A percentile compares a stretch with the other conserved stretches of the same genome.
phyloP scores from a whole-genome alignment of 2,113 vertebrate genomes.

The Vulpes lagopus region DNA sequence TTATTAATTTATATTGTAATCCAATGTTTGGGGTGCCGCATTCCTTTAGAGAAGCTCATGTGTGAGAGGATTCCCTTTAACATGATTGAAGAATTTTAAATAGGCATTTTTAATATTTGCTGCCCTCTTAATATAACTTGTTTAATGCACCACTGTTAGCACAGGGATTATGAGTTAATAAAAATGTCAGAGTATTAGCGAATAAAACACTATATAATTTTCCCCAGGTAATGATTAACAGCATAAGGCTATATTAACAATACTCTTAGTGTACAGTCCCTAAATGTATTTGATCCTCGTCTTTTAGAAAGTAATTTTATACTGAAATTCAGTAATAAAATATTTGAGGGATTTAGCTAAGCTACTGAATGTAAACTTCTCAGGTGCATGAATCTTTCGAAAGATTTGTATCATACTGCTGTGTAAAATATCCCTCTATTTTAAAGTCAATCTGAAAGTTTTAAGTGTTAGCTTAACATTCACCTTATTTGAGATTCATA shows the following conservation, averaged over 20 bases:
- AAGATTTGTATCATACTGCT: conserved; percentile 19
- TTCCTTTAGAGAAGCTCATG: conserved; percentile 49
- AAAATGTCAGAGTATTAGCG: conserved; percentile 85
- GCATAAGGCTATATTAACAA: conserved; percentile 80
- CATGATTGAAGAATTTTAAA: conserved; percentile 83
- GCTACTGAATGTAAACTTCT: conserved; percentile 39
- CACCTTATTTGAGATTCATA: conserved; percentile 54
- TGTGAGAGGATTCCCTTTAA: conserved; percentile 75
- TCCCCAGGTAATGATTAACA: conserved; percentile 86
- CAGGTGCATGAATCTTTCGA: conserved; percentile 37
- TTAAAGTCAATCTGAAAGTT: conserved; percentile 42
- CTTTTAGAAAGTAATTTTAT: conserved; percentile 74
- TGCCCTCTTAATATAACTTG: conserved; percentile 84
- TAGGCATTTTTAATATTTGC: conserved; percentile 84
- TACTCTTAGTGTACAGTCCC: conserved; percentile 67
- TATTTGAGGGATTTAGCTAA: conserved; percentile 41
- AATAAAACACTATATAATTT: conserved; percentile 86
- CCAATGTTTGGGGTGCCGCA: not conserved
- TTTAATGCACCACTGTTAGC: conserved; percentile 83
- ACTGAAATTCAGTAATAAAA: conserved; percentile 69
- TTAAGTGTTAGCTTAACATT: conserved; percentile 56
- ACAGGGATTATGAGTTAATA: conserved; percentile 88
- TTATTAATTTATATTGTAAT: conserved; percentile 30
- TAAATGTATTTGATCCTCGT: conserved; percentile 80
- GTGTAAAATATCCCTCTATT: not conserved